Percentiles rank a stretch among this genome's conserved stretches.
Evolutionary conservation across 2,113 vertebrate genomes (phyloP).

Genomic region (Carettochelys insculpta): DNA sequence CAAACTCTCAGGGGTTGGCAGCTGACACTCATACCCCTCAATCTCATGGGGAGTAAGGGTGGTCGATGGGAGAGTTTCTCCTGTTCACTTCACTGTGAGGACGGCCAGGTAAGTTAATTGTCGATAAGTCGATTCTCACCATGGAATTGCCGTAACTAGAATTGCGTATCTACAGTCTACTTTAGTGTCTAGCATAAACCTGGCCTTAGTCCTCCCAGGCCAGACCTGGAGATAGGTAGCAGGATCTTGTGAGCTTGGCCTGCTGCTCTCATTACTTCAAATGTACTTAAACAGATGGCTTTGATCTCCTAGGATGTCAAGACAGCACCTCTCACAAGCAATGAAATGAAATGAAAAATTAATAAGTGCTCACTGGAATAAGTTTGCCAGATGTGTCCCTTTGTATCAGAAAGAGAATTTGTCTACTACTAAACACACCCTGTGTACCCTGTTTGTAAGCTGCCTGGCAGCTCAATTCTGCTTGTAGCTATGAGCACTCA

Average conservation of each 20-base stretch:
- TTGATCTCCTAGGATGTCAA: neutral
- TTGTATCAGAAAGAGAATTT: accelerated
- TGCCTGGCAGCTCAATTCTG: accelerated
- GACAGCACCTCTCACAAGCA: neutral
- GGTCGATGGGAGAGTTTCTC: too few relatives aligned
- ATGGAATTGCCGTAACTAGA: too few relatives aligned
- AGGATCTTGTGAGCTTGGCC: neutral
- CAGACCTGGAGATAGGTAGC: neutral
- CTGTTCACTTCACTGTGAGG: too few relatives aligned
- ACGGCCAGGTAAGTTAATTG: too few relatives aligned
- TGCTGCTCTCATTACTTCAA: neutral
- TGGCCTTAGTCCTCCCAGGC: neutral
- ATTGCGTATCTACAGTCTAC: too few relatives aligned
- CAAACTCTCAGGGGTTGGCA: too few relatives aligned
- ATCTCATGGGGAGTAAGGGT: too few relatives aligned
- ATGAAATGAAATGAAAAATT: neutral
- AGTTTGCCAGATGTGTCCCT: neutral
- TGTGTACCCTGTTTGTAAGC: accelerated
- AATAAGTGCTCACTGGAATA: accelerated
- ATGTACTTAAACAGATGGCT: neutral
- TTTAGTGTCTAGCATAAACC: too few relatives aligned
- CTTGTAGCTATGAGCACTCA: neutral
- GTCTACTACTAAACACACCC: neutral
- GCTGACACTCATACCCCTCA: too few relatives aligned
- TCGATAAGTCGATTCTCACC: too few relatives aligned